These are phyloP conservation scores for Latrodectus geometricus DNA, from an alignment of 1,140 invertebrate species.

Conservation along the genomic window DNA sequence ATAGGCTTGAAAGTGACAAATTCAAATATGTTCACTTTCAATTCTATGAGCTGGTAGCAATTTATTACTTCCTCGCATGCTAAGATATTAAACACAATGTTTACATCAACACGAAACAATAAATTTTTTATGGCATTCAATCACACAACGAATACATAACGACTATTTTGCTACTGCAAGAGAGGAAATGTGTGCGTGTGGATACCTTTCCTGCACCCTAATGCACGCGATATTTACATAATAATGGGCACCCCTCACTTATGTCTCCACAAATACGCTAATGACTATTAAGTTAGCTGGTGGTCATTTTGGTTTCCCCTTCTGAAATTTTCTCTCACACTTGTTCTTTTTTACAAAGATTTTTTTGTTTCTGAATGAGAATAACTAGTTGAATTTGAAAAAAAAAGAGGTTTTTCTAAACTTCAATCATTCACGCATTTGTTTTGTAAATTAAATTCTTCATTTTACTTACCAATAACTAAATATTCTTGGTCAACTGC, in stretches of 20 bases:
- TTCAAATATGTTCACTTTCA: not conserved
- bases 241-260: conserved; percentile 31
- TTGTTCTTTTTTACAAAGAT: too few species aligned
- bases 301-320: not conserved
- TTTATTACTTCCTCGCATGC: conserved; percentile 3
- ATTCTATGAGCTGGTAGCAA: not conserved
- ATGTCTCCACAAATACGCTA: not conserved
- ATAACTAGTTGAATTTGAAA: too few species aligned
- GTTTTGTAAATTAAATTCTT: too few species aligned
- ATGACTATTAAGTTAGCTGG: not conserved
- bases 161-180: not conserved
- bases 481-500: too few species aligned
- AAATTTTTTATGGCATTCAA: conserved; percentile 23
- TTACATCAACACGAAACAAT: conserved; percentile 36
- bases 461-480: too few species aligned
- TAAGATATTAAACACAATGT: conserved; percentile 3
- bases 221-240: conserved; percentile 56
- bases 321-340: not conserved
- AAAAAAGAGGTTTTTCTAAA: too few species aligned
- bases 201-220: too few species aligned
- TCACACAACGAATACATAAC: conserved; percentile 5
- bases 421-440: too few species aligned
- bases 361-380: too few species aligned
- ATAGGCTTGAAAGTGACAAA: too few species aligned
- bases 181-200: not conserved